Evolutionary conservation across 53 echinoderm and acorn worm genomes (phyloP).

Genomic region (Patiria pectinifera): DNA sequence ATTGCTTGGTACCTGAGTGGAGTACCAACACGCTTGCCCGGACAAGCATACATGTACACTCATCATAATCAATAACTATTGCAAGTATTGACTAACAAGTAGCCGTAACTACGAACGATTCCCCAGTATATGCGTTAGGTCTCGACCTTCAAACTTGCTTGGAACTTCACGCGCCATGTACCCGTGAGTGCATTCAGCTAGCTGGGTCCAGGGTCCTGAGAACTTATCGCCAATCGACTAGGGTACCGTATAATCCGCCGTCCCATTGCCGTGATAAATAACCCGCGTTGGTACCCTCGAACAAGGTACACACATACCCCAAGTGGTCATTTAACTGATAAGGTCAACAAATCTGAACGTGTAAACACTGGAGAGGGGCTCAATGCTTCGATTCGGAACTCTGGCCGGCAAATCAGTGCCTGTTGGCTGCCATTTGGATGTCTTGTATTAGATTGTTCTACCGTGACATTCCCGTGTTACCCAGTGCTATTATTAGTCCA

Average conservation of each 20-base stretch:
- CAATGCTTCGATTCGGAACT: not conserved
- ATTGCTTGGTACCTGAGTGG: not conserved
- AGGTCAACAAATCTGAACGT: conserved; percentile 50
- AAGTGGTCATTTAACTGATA: conserved; percentile 62
- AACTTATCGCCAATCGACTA: conserved; percentile 23
- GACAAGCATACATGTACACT: not conserved
- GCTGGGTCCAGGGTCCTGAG: conserved; percentile 29
- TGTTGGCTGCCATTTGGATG: not conserved
- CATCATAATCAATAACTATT: not conserved
- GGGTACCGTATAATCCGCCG: conserved; percentile 13
- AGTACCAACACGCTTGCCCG: conserved; percentile 14
- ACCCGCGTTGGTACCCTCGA: conserved; percentile 46
- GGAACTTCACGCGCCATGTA: not conserved
- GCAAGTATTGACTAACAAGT: conserved; percentile 8
- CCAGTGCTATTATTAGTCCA: not conserved
- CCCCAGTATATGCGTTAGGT: not conserved
- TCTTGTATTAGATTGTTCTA: not conserved
- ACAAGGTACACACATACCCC: conserved; percentile 49
- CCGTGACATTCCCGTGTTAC: conserved; percentile 30
- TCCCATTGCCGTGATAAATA: conserved; percentile 26
- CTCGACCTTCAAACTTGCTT: not conserved
- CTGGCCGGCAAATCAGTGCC: conserved; percentile 3
- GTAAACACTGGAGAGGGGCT: conserved; percentile 30
- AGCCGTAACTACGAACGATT: conserved; percentile 1
- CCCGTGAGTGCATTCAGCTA: not conserved